Percentiles rank a stretch among this genome's conserved stretches.
Conservation (phyloP, 2,797 vertebrate species). For the Ptychadena robeensis region DNA sequence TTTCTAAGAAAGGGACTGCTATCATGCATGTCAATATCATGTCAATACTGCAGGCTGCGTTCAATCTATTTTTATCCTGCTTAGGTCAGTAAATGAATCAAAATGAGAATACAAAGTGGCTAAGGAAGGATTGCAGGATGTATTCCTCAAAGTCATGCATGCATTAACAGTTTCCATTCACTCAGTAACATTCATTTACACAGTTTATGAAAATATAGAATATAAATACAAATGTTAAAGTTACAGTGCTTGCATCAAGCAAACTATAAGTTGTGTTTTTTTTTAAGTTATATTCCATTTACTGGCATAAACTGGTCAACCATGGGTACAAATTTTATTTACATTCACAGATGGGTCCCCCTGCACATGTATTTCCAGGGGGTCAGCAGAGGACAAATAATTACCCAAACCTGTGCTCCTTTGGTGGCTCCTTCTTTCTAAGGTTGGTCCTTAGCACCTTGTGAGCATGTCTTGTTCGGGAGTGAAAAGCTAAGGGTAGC, state of each 20-base stretch:
- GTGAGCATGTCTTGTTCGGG: too few species aligned
- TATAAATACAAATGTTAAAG: not conserved
- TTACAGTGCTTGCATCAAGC: not conserved
- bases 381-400: too few species aligned
- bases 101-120: constrained; percentile 15
- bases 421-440: too few species aligned
- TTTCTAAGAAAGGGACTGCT: constrained; percentile 2
- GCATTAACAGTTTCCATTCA: not conserved
- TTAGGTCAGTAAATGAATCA: constrained; percentile 30
- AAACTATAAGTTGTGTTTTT: too few species aligned
- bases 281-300: too few species aligned
- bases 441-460: too few species aligned
- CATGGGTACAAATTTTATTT: too few species aligned
- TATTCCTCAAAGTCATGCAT: not conserved
- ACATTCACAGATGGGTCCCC: too few species aligned
- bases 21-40: constrained; percentile 13
- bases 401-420: too few species aligned
- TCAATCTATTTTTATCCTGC: constrained; percentile 37
- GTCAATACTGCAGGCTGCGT: constrained; percentile 32
- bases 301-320: too few species aligned
- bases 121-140: not conserved
- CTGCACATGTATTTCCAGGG: too few species aligned
- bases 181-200: not conserved
- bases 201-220: not conserved
- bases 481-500: too few species aligned